A percentile compares a stretch with the other conserved stretches of the same genome.
phyloP scores from a whole-genome alignment of 2,888 invertebrate genomes.

The Gibbula magus region DNA sequence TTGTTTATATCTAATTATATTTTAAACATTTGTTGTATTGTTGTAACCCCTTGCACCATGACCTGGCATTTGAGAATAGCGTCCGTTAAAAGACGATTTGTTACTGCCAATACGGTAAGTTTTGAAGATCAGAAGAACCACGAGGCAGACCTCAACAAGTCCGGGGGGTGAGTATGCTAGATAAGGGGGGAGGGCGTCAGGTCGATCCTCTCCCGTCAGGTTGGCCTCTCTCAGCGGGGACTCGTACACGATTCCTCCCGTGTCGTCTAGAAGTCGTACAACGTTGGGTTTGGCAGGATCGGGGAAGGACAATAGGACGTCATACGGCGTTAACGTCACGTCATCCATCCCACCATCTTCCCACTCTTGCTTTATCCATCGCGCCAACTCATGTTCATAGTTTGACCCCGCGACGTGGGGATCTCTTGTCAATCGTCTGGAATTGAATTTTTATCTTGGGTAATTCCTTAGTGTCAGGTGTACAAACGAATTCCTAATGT shows the following conservation, averaged over 20 bases:
- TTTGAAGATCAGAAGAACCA: too few relatives aligned
- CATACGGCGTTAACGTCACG: slow-evolving; percentile 50
- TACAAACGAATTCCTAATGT: not conserved
- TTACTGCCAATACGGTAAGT: too few relatives aligned
- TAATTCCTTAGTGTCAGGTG: not conserved
- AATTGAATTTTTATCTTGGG: too few relatives aligned
- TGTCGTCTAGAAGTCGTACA: slow-evolving; percentile 42
- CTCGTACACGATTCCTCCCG: slow-evolving; percentile 43
- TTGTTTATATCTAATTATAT: too few relatives aligned
- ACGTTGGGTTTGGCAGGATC: slow-evolving; percentile 40
- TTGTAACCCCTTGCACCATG: too few relatives aligned
- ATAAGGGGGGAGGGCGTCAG: slow-evolving; percentile 65
- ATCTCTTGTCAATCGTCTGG: slow-evolving; percentile 29
- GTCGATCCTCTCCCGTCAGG: slow-evolving; percentile 59
- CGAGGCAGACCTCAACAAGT: not conserved
- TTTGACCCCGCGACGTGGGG: slow-evolving; percentile 71
- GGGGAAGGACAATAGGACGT: slow-evolving; percentile 62
- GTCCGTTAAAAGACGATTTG: too few relatives aligned
- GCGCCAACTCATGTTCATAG: slow-evolving; percentile 55
- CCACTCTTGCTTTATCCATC: slow-evolving; percentile 46
- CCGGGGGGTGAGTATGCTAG: slow-evolving; percentile 69
- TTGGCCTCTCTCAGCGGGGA: slow-evolving; percentile 56
- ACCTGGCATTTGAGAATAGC: too few relatives aligned
- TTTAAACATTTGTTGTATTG: too few relatives aligned
- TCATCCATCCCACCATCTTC: slow-evolving; percentile 55